A percentile compares a stretch with the other conserved stretches of the same genome.
Conservation (phyloP, 2,113 vertebrate genomes). For the Takifugu flavidus region DNA sequence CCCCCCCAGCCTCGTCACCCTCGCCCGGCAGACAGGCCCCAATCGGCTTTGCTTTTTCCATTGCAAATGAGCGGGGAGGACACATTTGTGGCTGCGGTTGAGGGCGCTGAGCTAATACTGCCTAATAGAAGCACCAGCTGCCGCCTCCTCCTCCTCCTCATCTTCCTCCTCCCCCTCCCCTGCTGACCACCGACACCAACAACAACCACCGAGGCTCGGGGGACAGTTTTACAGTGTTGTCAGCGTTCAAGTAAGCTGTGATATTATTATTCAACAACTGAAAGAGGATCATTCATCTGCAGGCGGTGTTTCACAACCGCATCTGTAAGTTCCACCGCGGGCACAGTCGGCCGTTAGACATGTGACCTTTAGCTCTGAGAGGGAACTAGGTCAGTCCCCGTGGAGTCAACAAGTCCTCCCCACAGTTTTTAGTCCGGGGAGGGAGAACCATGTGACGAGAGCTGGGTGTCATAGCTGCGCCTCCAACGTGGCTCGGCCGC, state of each 20-base stretch:
- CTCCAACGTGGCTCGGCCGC: constrained; percentile 16
- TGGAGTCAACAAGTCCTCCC: constrained; percentile 47
- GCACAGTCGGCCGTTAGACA: constrained; percentile 8
- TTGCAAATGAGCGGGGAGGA: constrained; percentile 52
- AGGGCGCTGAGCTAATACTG: constrained; percentile 49
- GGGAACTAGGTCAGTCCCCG: constrained; percentile 49
- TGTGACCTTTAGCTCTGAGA: constrained; percentile 47
- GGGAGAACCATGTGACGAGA: constrained; percentile 39
- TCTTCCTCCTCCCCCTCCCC: constrained; percentile 3
- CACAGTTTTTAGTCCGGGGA: constrained; percentile 8
- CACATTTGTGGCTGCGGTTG: constrained; percentile 37
- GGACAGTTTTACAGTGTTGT: background rate
- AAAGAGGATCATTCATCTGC: too few species aligned
- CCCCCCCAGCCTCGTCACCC: constrained; percentile 31
- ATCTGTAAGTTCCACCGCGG: background rate
- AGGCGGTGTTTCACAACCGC: background rate
- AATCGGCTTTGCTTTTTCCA: constrained; percentile 72
- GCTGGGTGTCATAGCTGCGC: constrained; percentile 39
- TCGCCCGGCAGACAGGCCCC: constrained; percentile 23
- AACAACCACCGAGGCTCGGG: constrained; percentile 3
- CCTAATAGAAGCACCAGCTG: constrained; percentile 52
- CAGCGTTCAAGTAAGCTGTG: constrained; percentile 4
- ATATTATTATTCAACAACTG: too few species aligned
- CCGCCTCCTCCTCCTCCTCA: background rate
- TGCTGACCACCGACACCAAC: constrained; percentile 32